These are phyloP conservation scores for Setophaga petechia DNA, from an alignment of 2,113 vertebrate genomes.

Conservation along the genomic window DNA sequence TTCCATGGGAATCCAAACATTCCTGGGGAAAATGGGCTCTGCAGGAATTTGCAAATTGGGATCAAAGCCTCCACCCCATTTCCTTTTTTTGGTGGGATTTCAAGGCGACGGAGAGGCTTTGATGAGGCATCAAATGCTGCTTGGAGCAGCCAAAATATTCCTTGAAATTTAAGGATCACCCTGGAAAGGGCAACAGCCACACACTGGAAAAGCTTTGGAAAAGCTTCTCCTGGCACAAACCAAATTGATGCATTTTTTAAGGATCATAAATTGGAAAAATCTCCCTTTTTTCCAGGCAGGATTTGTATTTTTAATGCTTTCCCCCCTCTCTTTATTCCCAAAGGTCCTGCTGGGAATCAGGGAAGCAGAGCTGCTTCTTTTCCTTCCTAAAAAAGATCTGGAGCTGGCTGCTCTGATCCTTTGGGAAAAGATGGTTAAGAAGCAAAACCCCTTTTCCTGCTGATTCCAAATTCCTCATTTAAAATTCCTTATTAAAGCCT, in stretches of 20 bases:
- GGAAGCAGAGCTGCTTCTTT: neutral
- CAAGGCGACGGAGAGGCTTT: neutral
- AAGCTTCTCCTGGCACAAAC: neutral
- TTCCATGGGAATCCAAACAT: neutral
- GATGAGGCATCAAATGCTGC: fast-evolving
- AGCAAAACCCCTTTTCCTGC: neutral
- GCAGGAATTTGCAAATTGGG: neutral
- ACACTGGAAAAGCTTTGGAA: fast-evolving
- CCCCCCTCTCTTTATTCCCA: fast-evolving
- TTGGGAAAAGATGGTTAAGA: neutral
- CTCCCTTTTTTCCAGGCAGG: neutral
- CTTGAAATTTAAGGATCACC: neutral
- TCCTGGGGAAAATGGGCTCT: fast-evolving
- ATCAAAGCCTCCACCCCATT: neutral
- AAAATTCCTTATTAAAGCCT: neutral
- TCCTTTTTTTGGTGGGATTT: neutral
- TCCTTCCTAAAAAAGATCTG: neutral
- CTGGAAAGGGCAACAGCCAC: fast-evolving
- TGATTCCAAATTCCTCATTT: neutral
- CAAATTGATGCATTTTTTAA: fast-evolving
- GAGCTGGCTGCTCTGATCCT: neutral
- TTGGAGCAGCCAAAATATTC: neutral
- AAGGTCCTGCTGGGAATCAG: neutral
- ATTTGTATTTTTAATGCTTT: neutral
- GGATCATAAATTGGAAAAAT: neutral